phyloP scores from a whole-genome alignment of 2,113 vertebrate genomes.

The Nesogale talazaci region DNA sequence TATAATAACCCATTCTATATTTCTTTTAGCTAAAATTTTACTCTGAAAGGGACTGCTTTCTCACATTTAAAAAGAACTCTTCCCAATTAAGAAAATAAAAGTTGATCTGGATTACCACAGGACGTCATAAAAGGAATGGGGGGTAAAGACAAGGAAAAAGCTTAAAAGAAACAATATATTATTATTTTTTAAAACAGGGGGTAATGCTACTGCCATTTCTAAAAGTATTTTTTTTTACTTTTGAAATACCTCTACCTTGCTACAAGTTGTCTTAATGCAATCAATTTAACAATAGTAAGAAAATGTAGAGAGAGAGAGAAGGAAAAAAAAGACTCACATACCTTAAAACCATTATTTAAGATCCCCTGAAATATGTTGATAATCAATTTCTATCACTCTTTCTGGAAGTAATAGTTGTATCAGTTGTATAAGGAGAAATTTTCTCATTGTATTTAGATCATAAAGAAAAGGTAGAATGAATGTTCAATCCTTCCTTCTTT shows the following conservation, averaged over 20 bases:
- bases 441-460: not conserved
- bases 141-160: not conserved
- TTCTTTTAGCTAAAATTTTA: constrained; percentile 47
- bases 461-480: not conserved
- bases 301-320: not conserved
- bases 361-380: too few relatives aligned
- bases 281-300: too few relatives aligned
- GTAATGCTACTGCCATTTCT: not conserved
- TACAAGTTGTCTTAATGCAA: not conserved
- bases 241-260: not conserved
- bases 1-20: constrained; percentile 8
- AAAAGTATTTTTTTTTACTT: not conserved
- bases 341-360: too few relatives aligned
- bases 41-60: constrained; percentile 7
- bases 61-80: not conserved
- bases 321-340: not conserved
- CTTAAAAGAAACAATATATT: not conserved
- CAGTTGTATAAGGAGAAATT: too few relatives aligned
- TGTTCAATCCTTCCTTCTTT: not conserved
- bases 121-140: not conserved
- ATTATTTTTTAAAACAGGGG: not conserved
- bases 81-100: not conserved
- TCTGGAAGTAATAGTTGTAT: not conserved
- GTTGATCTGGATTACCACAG: not conserved
- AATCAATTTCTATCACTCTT: not conserved